Percentiles rank a stretch among this genome's conserved stretches.
Conservation (phyloP, 2,888 invertebrate species). For the Tanypteryx hageni region DNA sequence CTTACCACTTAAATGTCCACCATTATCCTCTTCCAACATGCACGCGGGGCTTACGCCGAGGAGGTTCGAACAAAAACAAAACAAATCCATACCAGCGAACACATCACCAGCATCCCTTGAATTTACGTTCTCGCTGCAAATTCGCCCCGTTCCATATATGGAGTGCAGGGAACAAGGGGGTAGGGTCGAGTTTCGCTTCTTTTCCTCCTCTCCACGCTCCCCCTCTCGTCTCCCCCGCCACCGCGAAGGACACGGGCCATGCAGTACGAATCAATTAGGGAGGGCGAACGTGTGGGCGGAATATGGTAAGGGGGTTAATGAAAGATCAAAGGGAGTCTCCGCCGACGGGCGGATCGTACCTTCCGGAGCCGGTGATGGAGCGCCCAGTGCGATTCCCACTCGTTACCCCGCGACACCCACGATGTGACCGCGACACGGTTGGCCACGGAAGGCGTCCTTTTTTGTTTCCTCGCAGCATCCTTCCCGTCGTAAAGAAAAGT, state of each 20-base stretch:
- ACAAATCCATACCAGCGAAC: neutral
- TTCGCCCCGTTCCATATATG: neutral
- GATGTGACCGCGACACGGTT: conserved; percentile 23
- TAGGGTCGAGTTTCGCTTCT: neutral
- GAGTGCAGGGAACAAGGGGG: neutral
- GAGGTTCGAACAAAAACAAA: neutral
- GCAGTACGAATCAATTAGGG: conserved; percentile 63
- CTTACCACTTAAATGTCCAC: conserved; percentile 2
- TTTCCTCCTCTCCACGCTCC: neutral
- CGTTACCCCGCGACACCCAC: conserved; percentile 2
- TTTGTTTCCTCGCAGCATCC: neutral
- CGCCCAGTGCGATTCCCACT: neutral
- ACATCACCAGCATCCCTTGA: neutral
- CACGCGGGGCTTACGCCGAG: neutral
- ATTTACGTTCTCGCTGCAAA: conserved; percentile 16
- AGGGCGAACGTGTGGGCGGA: neutral
- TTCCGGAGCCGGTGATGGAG: conserved; percentile 31
- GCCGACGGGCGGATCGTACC: neutral
- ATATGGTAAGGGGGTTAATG: conserved; percentile 18
- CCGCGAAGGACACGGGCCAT: neutral
- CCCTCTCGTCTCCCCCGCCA: neutral
- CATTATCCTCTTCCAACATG: neutral
- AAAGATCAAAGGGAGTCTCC: conserved; percentile 51
- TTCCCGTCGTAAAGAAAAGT: neutral
- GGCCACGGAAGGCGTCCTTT: neutral